Percentiles rank a stretch among this genome's conserved stretches.
Conservation (phyloP, 2,888 invertebrate species). For the Clunio marinus region DNA sequence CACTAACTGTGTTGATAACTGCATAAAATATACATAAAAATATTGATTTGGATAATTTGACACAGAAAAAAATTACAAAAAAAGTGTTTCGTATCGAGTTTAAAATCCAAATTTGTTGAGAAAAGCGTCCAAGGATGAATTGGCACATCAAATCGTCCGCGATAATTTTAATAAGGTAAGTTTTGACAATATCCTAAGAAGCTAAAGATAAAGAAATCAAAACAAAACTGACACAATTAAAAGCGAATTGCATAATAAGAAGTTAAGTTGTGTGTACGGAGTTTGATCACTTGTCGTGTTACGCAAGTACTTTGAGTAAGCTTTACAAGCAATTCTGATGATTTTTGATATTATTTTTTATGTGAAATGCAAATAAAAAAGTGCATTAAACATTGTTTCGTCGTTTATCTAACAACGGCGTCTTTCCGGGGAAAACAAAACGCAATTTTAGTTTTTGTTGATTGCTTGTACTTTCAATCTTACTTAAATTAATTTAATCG, state of each 20-base stretch:
- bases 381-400: no score
- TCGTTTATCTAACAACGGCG: no score
- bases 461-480: no score
- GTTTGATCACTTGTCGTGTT: not conserved
- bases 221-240: slow-evolving; percentile 18
- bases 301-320: not conserved
- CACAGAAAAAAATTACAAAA: not conserved
- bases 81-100: not conserved
- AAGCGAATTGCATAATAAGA: not conserved
- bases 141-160: slow-evolving; percentile 28
- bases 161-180: slow-evolving; percentile 33
- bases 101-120: no score
- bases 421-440: no score
- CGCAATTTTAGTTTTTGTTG: no score
- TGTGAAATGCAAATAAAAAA: no score
- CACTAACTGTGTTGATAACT: no score
- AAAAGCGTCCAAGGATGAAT: slow-evolving; percentile 31
- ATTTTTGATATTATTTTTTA: no score
- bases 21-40: no score
- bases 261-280: not conserved
- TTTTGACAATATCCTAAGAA: not conserved
- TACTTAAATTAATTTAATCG: no score
- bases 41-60: no score
- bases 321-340: slow-evolving; percentile 2
- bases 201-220: not conserved